phyloP scores from a whole-genome alignment of 2,113 vertebrate species.

The Drymodes brunneopygia region DNA sequence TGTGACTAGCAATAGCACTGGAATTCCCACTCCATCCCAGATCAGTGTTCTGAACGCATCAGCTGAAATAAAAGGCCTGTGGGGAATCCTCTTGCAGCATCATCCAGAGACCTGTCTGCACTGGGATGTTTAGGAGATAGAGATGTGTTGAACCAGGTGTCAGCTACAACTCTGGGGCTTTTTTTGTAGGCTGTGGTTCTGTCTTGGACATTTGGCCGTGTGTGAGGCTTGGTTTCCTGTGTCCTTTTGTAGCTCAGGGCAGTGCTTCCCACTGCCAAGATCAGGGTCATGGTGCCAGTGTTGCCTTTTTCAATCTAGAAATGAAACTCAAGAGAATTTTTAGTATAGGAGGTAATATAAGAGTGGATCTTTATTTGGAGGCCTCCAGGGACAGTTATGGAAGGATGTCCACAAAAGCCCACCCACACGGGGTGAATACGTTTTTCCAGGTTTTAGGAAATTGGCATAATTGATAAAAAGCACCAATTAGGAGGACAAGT shows the following conservation, averaged over 20 bases:
- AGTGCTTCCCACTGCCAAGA: neutral
- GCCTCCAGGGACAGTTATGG: neutral
- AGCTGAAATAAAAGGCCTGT: neutral
- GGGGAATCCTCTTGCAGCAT: neutral
- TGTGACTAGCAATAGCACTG: neutral
- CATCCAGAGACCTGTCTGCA: neutral
- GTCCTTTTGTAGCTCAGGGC: neutral
- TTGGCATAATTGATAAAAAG: neutral
- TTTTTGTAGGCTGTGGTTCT: neutral
- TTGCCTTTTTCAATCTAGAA: neutral
- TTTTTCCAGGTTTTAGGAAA: neutral
- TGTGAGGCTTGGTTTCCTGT: neutral
- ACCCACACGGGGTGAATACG: too few species aligned
- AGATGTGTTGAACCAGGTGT: neutral
- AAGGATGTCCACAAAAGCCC: too few species aligned
- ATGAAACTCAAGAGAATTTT: fast-evolving
- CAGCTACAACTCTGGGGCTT: neutral
- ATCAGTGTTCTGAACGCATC: neutral
- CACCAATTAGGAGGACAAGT: neutral
- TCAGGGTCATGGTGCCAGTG: fast-evolving
- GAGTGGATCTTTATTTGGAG: neutral
- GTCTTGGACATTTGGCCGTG: neutral
- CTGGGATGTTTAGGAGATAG: neutral
- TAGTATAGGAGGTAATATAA: neutral
- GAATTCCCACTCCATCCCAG: neutral